A percentile compares a stretch with the other conserved stretches of the same genome.
These are phyloP conservation scores for Amazona guildingii DNA, from an alignment of 2,113 vertebrate genomes.

Conservation along the genomic window DNA sequence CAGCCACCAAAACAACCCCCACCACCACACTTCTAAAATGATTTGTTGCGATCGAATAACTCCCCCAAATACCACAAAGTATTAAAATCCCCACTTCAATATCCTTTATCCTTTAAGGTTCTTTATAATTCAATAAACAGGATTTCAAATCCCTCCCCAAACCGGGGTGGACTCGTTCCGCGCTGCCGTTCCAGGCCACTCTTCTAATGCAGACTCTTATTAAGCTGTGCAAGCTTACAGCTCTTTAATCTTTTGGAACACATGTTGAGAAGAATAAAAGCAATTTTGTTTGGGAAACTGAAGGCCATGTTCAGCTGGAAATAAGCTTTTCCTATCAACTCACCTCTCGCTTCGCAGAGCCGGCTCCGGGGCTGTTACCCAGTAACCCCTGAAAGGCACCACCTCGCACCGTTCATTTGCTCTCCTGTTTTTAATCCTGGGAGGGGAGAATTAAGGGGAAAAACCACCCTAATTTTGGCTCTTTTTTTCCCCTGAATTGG, in stretches of 20 bases:
- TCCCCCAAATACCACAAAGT: constrained; percentile 72
- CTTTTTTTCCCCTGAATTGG: background rate
- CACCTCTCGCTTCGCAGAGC: constrained; percentile 58
- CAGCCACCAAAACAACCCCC: background rate
- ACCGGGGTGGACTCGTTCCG: constrained; percentile 70
- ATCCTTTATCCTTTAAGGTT: constrained; percentile 85
- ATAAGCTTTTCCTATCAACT: constrained; percentile 83
- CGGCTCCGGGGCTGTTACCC: background rate
- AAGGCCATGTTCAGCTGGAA: constrained; percentile 83
- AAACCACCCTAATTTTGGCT: background rate
- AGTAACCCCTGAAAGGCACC: background rate
- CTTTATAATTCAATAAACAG: constrained; percentile 89
- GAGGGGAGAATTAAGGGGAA: background rate
- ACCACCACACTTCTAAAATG: constrained; percentile 24
- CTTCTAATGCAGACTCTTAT: constrained; percentile 71
- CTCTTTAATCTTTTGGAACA: constrained; percentile 87
- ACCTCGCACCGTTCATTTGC: background rate
- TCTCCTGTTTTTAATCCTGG: background rate
- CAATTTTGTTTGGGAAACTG: constrained; percentile 87
- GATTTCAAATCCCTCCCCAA: constrained; percentile 79
- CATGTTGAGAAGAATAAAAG: constrained; percentile 91
- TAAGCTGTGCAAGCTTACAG: constrained; percentile 81
- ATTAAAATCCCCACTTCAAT: constrained; percentile 81
- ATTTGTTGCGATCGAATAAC: constrained; percentile 80
- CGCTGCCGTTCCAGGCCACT: constrained; percentile 74